Evolutionary conservation across 2,113 vertebrate species (phyloP), one percentile per base, ranked within the genome.

Genomic region (Pipra filicauda): DNA sequence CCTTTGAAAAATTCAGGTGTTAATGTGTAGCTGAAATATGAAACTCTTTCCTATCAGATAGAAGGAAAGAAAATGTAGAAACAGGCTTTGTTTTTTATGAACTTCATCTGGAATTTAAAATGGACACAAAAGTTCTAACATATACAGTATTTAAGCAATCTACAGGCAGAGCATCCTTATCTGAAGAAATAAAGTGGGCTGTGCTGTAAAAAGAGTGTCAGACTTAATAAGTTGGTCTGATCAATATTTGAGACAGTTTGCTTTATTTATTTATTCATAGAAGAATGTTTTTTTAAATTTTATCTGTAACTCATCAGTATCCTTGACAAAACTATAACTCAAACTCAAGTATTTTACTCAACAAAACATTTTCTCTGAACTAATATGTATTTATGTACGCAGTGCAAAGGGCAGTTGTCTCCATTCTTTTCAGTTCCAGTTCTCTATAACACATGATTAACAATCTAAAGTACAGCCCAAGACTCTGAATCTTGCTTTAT

Each of bases 281-380:
- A 85, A 83, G 91, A 85, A 85, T 20, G 11, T 11, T 95, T 96
- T 96, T 95, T 88, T 15, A 79, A 91, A 91, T 77, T 91, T 91
- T 91, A 76, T 67, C 43, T 69, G 51, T 30, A 91, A 91, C 89
- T 82, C 44, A 57, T 81, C 71, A 91, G 61, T 92, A 91, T 86
- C 85, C 87, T 92, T 95, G 91, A 77, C 8, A 94, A 65, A 96
- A 89, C 70, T 91, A 37, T 24, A n/a, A 80, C 66, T 92, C 35
- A 59, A 93, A 51, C 62, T 88, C 57, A 30, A 70, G 41, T 79
- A 84, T 84, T 92, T 57, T 81, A 75, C 8, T 12, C 19, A 37
- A 35, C 1, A 77, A 67, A 66, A 80, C 23, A 57, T 14, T 51
- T 28, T 78, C 23, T 85, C 70, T 71, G 75, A 91, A 39, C 30